Base-by-base conservation (phyloP, 2,797 vertebrate genomes). In the Iguana delicatissima region DNA sequence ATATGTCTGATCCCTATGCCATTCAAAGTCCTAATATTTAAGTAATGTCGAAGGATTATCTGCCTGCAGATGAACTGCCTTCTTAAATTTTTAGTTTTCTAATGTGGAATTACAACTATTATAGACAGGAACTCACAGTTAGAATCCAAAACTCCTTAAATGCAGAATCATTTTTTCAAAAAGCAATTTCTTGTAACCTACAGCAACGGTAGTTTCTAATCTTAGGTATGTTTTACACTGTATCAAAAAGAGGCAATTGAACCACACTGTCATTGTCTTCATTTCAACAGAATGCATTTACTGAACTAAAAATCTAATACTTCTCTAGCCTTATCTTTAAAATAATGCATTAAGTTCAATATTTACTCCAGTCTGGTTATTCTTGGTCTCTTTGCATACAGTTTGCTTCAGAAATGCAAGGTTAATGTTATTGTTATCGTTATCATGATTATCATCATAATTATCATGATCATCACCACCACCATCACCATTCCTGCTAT, bases 161-260 rank as follows among this genome's bases (percentile, higher is more conserved):
- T 4, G n/a, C 8, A 76, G 83, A 59, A 32, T 52, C 10, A 46
- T 85, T 80, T 85, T 55, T 50, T 87, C 72, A 35, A 35, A 85
- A 80, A 74, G 35, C 26, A 89, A 18, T 86, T 64, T 89, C 46
- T 83, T 76, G 29, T 76, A 82, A 76, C 80, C 57, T 89, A 82
- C 29, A 86, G 87, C 84, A 91, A 86, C 46, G 22, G 69, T 67
- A 59, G n/a, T 83, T 85, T 86, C 42, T 89, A 83, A 91, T 86
- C 72, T 76, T 32, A 79, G 59, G 18, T 76, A n/a, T 22, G 64
- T 79, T 42, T 91, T 85, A 88, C 83, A 74, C 76, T 85, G 74
- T 59, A 86, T 86, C 46, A 82, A 81, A 82, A 46, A 50, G 38
- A 80, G 57, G 64, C 52, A 42, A 73, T 18, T 88, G 52, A 73